These are phyloP conservation scores for Ammodramus savannarum DNA, from an alignment of 2,113 vertebrate genomes.

Conservation along the genomic window DNA sequence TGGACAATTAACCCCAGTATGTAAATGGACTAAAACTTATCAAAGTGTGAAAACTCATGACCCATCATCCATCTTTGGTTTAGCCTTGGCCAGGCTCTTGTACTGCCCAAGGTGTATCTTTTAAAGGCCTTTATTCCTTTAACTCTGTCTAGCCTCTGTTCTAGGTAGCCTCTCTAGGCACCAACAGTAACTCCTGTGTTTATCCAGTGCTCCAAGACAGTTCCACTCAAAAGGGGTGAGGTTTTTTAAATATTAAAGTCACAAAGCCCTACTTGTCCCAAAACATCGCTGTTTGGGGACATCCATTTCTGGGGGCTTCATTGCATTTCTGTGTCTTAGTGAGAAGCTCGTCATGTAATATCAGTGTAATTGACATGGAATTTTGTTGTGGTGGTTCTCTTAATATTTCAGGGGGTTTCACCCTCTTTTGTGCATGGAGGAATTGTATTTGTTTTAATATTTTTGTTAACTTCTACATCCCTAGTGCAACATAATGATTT, in stretches of 20 bases:
- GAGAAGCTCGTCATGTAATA: rapidly evolving
- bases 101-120: not conserved
- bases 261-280: not conserved
- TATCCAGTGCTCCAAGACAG: not conserved
- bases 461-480: not conserved
- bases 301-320: not conserved
- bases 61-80: not conserved
- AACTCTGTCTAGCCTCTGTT: not conserved
- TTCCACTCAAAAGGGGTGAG: not conserved
- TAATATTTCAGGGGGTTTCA: not conserved
- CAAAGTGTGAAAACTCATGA: not conserved
- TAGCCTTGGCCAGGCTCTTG: not conserved
- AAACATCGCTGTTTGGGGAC: not conserved
- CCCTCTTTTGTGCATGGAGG: not conserved
- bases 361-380: not conserved
- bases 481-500: not conserved
- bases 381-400: not conserved
- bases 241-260: not conserved
- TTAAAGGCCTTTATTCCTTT: not conserved
- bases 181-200: not conserved
- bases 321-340: not conserved
- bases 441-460: not conserved
- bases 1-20: not conserved
- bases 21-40: not conserved
- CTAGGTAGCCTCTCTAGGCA: not conserved